These are phyloP conservation scores for Acanthisitta chloris DNA, from an alignment of 2,113 vertebrate genomes.

Conservation along the genomic window DNA sequence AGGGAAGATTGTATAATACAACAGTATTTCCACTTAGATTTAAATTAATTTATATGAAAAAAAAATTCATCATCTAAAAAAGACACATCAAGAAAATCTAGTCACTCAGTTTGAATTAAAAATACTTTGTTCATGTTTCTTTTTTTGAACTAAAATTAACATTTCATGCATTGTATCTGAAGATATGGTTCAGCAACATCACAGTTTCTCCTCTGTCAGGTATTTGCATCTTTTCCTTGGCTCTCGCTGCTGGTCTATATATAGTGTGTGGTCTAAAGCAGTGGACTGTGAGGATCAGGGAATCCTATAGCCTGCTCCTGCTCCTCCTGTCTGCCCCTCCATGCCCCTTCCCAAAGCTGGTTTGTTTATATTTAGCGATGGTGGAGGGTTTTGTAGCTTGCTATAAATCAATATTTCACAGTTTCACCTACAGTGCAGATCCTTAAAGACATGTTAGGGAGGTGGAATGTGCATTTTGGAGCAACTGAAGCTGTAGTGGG, in stretches of 20 bases:
- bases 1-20: background rate
- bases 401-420: background rate
- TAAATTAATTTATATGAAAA: background rate
- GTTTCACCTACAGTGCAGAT: background rate
- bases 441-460: background rate
- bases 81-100: background rate
- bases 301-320: background rate
- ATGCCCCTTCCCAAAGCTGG: background rate
- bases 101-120: background rate
- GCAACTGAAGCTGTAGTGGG: background rate
- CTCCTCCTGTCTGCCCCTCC: background rate
- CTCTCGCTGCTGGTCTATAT: background rate
- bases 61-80: background rate
- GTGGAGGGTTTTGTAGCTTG: background rate
- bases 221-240: background rate
- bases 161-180: background rate
- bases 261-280: background rate
- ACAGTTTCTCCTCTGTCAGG: background rate
- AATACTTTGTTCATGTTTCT: background rate
- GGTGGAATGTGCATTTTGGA: background rate
- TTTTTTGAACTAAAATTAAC: background rate
- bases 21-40: background rate
- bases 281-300: background rate
- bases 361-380: background rate
- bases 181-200: background rate